Conservation (phyloP, 2,113 vertebrate genomes). For the Myodes glareolus region DNA sequence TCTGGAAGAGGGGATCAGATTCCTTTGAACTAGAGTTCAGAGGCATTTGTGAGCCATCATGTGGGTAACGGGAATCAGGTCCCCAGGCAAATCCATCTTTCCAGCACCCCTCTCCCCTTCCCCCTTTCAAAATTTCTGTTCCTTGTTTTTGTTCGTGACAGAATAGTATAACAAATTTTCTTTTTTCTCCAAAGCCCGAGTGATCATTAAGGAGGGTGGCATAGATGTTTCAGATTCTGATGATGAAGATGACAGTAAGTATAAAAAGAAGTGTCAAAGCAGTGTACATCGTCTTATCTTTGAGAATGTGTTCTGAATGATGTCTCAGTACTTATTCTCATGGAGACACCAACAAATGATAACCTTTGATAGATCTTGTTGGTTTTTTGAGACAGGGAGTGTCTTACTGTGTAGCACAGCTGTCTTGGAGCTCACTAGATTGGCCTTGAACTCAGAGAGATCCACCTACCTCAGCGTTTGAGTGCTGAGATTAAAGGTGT, state of each 20-base stretch:
- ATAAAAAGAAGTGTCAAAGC: not conserved
- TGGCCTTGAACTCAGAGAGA: not conserved
- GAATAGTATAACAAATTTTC: not conserved
- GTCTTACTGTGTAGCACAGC: not conserved
- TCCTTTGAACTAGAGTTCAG: not conserved
- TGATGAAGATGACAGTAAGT: conserved; percentile 96
- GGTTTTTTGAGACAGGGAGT: not conserved
- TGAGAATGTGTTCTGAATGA: not conserved
- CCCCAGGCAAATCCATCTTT: too few relatives aligned
- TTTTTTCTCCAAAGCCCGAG: conserved; percentile 87
- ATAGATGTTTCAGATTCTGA: conserved; percentile 96
- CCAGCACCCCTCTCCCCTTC: too few relatives aligned
- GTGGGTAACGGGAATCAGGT: not conserved
- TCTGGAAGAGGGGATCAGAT: not conserved
- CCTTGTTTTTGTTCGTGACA: not conserved
- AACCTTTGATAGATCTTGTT: not conserved
- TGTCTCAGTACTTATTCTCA: not conserved
- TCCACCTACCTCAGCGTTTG: not conserved
- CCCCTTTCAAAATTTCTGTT: not conserved
- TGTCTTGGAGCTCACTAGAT: not conserved
- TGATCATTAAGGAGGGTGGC: conserved; percentile 92
- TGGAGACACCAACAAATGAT: not conserved
- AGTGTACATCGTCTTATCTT: not conserved
- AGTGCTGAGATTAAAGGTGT: not conserved
- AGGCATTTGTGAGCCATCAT: not conserved